Evolutionary conservation across 1,140 invertebrate genomes (phyloP).

Genomic region (Penaeus japonicus): DNA sequence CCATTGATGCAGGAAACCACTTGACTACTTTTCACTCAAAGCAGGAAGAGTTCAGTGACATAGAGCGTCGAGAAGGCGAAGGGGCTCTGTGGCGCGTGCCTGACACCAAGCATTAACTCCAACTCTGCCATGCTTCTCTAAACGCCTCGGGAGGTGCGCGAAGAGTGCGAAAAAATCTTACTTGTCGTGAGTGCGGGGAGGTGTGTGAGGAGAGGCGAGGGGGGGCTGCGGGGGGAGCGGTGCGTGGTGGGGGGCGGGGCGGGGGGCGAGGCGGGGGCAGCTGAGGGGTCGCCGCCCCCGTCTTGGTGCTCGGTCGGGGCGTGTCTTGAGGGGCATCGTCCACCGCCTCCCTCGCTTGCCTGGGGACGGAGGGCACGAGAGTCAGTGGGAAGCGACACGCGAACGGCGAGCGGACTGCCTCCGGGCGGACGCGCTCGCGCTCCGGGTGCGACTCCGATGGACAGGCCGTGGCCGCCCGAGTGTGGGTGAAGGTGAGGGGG

Average conservation of each 20-base stretch:
- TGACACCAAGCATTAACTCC: no score
- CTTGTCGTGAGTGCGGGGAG: conserved; percentile 49
- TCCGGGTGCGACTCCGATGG: no score
- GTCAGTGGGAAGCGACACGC: neutral
- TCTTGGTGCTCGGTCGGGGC: neutral
- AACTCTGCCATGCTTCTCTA: no score
- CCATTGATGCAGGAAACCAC: no score
- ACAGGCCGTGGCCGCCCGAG: no score
- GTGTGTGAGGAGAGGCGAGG: conserved; percentile 16
- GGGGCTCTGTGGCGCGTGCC: no score
- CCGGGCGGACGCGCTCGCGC: no score
- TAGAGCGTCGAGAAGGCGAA: no score
- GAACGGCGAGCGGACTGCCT: neutral
- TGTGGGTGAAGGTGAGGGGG: no score
- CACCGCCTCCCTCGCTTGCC: conserved; percentile 24
- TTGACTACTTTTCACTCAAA: no score
- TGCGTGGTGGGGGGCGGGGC: conserved; percentile 33
- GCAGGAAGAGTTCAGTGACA: no score
- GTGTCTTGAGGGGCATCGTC: neutral
- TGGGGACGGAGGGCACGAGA: conserved; percentile 3
- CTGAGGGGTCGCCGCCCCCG: neutral
- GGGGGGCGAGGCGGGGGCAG: conserved; percentile 40
- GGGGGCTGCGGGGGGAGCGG: neutral
- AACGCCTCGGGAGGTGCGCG: no score
- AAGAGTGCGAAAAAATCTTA: neutral